A percentile compares a stretch with the other conserved stretches of the same genome.
phyloP scores from a whole-genome alignment of 1,140 invertebrate genomes.

The Bombus pyrosoma region DNA sequence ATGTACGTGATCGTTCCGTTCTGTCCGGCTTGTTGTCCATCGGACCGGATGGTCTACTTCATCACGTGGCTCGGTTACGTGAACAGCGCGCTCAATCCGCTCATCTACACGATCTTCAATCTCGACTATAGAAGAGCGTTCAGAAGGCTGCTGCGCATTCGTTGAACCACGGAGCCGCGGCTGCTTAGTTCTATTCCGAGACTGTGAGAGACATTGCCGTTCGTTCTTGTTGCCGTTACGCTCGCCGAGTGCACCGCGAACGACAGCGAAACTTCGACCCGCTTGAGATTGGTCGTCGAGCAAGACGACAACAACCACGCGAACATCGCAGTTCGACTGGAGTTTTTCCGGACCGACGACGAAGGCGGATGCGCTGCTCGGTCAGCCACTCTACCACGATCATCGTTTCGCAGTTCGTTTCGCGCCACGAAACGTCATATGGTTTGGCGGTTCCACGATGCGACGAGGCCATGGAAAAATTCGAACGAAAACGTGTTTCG shows the following conservation, averaged over 20 bases:
- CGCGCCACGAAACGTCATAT: too few species aligned
- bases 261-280: neutral
- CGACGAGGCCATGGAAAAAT: too few species aligned
- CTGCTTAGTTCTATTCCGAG: neutral
- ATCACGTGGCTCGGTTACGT: conserved; percentile 99
- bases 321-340: neutral
- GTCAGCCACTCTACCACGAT: too few species aligned
- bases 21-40: conserved; percentile 90
- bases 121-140: conserved; percentile 97
- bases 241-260: too few species aligned
- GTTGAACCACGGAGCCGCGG: conserved; percentile 68
- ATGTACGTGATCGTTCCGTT: conserved; percentile 97
- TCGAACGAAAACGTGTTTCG: too few species aligned
- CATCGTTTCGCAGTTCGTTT: rapidly evolving
- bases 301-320: neutral
- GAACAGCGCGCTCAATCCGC: conserved; percentile 98
- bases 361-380: too few species aligned
- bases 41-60: conserved; percentile 91
- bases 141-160: conserved; percentile 91
- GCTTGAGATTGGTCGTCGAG: neutral
- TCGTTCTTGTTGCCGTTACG: neutral
- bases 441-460: too few species aligned
- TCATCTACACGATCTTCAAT: conserved; percentile 99
- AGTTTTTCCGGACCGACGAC: neutral
- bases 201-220: neutral